phyloP scores from a whole-genome alignment of 1,140 invertebrate species.

The Ctenoplectra terminalis region DNA sequence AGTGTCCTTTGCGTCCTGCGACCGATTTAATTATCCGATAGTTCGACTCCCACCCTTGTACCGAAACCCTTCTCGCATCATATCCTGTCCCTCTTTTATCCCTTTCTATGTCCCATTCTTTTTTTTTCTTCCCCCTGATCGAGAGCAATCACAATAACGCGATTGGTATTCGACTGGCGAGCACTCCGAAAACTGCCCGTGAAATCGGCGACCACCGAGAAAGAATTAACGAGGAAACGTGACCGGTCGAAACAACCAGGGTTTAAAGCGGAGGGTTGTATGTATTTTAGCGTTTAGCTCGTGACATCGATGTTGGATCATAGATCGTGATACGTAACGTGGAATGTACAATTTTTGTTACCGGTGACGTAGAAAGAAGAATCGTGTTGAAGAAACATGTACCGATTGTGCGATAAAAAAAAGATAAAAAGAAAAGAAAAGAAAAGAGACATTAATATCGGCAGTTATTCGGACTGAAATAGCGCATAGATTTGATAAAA shows the following conservation, averaged over 20 bases:
- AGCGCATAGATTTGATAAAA: background rate
- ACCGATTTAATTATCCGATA: slow-evolving; percentile 80
- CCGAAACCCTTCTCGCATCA: slow-evolving; percentile 25
- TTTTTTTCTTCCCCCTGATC: slow-evolving; percentile 52
- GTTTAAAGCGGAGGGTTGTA: background rate
- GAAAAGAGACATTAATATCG: slow-evolving; percentile 27
- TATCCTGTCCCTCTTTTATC: background rate
- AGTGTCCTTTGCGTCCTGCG: slow-evolving; percentile 74
- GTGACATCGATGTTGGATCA: background rate
- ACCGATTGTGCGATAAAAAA: background rate
- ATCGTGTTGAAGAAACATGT: background rate
- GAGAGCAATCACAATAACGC: slow-evolving; percentile 69
- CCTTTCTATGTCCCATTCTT: slow-evolving; percentile 1
- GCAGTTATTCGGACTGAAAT: background rate
- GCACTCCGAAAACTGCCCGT: slow-evolving; percentile 48
- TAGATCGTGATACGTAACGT: background rate
- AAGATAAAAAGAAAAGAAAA: too few relatives aligned
- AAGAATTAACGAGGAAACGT: slow-evolving; percentile 59
- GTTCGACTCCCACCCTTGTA: slow-evolving; percentile 6
- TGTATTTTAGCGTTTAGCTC: background rate
- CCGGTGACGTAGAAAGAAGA: background rate
- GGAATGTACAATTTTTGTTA: background rate
- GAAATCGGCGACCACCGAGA: slow-evolving; percentile 49
- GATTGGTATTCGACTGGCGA: slow-evolving; percentile 48
- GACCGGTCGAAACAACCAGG: slow-evolving; percentile 27